Evolutionary conservation across 2,113 vertebrate species (phyloP), one percentile per base, ranked within the genome.

Genomic region (Hucho hucho): DNA sequence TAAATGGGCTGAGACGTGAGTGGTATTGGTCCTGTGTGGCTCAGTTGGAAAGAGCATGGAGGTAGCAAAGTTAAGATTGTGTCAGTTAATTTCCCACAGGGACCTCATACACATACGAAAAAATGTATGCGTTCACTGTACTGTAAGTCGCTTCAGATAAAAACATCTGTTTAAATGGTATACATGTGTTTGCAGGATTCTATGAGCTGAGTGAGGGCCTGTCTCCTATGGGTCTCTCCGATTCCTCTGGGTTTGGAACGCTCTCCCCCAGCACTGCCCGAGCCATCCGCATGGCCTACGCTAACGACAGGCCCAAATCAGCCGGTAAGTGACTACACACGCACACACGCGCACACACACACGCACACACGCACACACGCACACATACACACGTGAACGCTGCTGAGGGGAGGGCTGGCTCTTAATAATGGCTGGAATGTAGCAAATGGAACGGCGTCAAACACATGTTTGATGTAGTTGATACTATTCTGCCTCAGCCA

Each of bases 241-340:
- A 93, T 66, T 92, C 88, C 5, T 90, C 87, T 0, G 82, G 86
- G 29, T 90, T 90, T 68, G 86, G 84, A 49, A 91, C 90, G 49
- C 88, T 90, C 68, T 78, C 82, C 14, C 86, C 86, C 43, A 82
- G 89, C 74, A 88, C 91, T 66, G 79, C 90, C 28, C 84, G 86
- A 43, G 79, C 85, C 0, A 85, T 88, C 25, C 70, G 77, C 9
- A 78, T 83, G 75, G 84, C 87, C 75, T 93, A 90, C 72, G 86
- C 92, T 59, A 91, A 79, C 1, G 90, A 94, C 82, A 92, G 92
- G 71, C 89, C 89, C 79, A 93, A 92, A 83, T 93, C 92, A 43
- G 79, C 91, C 83, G 92, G 93, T 95, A 80, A 90, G 90, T 70
- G 25, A 14, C 28, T 22, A 18, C 22, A 18, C 61, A 65, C 49